Evolutionary conservation across 2,888 invertebrate genomes (phyloP).

Genomic region (Drosophila atroscutellata): DNA sequence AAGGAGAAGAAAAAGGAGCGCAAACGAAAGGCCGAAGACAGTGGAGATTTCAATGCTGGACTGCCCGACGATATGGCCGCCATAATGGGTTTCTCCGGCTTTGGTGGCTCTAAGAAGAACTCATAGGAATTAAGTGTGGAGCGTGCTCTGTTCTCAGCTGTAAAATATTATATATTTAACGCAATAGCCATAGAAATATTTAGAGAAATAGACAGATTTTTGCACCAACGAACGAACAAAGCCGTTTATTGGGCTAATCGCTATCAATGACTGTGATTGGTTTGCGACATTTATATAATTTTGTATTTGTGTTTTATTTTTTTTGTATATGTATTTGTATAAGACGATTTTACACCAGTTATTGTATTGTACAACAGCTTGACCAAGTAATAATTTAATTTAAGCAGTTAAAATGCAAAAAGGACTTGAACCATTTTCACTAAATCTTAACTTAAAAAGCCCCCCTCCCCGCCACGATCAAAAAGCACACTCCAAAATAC

Average conservation of each 20-base stretch:
- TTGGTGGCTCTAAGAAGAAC: conserved; percentile 92
- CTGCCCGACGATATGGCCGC: conserved; percentile 91
- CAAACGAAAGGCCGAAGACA: conserved; percentile 92
- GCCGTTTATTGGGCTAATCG: conserved; percentile 52
- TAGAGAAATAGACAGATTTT: conserved; percentile 39
- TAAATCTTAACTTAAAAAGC: conserved; percentile 60
- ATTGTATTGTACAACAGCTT: conserved; percentile 57
- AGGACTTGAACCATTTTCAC: conserved; percentile 57
- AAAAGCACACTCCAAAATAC: conserved; percentile 14
- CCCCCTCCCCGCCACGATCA: conserved; percentile 13
- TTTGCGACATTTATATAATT: conserved; percentile 79
- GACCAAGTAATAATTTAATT: conserved; percentile 75
- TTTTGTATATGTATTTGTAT: conserved; percentile 51
- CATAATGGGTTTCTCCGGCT: conserved; percentile 98
- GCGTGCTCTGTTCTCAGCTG: conserved; percentile 29
- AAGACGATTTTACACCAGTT: conserved; percentile 75
- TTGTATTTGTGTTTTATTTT: conserved; percentile 1
- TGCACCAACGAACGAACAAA: conserved; percentile 68
- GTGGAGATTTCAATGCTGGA: conserved; percentile 85
- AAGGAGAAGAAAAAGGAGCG: conserved; percentile 95
- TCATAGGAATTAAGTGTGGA: conserved; percentile 66
- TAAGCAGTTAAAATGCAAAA: conserved; percentile 71
- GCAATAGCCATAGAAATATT: conserved; percentile 39
- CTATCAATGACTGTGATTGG: conserved; percentile 51
- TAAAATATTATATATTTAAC: conserved; percentile 26